Conservation (phyloP, 2,888 invertebrate genomes). For the Drosophila borborema region DNA sequence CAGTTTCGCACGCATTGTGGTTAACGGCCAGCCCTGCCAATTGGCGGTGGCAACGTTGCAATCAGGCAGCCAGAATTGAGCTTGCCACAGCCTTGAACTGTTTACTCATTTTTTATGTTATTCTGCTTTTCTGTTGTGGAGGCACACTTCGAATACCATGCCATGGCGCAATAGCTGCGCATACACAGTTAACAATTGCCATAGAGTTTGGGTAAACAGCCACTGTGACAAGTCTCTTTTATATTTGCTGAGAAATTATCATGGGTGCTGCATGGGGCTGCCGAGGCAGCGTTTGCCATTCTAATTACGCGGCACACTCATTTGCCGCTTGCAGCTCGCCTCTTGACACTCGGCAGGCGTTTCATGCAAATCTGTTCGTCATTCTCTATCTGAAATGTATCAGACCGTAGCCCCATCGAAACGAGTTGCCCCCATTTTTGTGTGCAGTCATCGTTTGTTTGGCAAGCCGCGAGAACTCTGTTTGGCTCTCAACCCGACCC, state of each 20-base stretch:
- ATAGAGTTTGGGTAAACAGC: constrained; percentile 33
- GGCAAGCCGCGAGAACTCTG: constrained; percentile 35
- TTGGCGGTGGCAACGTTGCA: background rate
- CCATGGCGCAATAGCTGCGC: constrained; percentile 30
- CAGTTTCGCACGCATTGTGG: background rate
- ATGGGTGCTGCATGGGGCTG: constrained; percentile 6
- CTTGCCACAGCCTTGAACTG: constrained; percentile 12
- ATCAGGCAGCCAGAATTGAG: background rate
- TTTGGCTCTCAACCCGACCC: constrained; percentile 7
- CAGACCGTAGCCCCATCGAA: constrained; percentile 17
- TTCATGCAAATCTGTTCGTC: constrained; percentile 40
- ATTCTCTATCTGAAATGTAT: constrained; percentile 16
- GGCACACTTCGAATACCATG: constrained; percentile 31
- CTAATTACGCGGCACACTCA: constrained; percentile 47
- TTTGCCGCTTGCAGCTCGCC: constrained; percentile 9
- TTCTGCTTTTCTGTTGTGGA: background rate
- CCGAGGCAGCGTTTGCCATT: constrained; percentile 17
- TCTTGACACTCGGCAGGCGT: constrained; percentile 19
- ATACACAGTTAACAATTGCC: constrained; percentile 45
- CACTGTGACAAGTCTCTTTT: constrained; percentile 32
- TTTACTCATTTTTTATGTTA: background rate
- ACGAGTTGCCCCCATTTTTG: constrained; percentile 37
- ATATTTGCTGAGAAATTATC: constrained; percentile 36
- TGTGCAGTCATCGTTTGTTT: constrained; percentile 68
- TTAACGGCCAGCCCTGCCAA: background rate